Base-by-base conservation (phyloP, 2,113 vertebrate genomes). In the Seriola quinqueradiata region DNA sequence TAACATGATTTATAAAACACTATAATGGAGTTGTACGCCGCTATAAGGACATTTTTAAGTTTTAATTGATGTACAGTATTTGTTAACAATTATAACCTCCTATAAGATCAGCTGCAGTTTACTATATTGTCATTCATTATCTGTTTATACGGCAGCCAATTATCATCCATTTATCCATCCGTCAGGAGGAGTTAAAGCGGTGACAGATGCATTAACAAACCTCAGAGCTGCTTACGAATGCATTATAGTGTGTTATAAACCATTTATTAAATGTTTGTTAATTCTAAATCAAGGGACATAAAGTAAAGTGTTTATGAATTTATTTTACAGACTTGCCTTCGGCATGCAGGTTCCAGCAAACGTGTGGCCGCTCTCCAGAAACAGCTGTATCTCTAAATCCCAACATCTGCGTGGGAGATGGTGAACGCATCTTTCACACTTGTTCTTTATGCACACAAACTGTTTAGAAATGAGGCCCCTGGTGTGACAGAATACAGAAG, bases 391-490 rank as follows among this genome's bases (percentile, higher is more conserved):
- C 44, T 23, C 36, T 21, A 75, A 17, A 44, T 70, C 17, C 32
- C 17, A 25, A 40, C 16, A 34, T 42, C 34, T 57, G 46, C 0
- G 10, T 48, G 21, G 42, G 14, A 67, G 38, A 36, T 11, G 28
- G 23, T 1, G 8, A 23, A 4, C 0, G 17, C 32, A 65, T 42
- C 23, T 44, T 28, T 40, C 16, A 8, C 5, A 4, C 52, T 63
- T 72, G 40, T 54, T 74, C 28, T 64, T 28, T 12, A 79, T 42
- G 82, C 42, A 68, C 76, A 61, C 13, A 0, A 25, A 44, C 12
- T 60, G 25, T 88, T 86, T 78, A 76, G 66, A 74, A 92, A 88
- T 79, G 85, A 90, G 89, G 83, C 85, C 87, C 84, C 65, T 17
- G 60, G 36, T 77, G 69, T 73, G 28, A 89, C 63, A 77, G 58